These are phyloP conservation scores for Euphydryas editha DNA, from an alignment of 2,888 invertebrate species.

Conservation along the genomic window DNA sequence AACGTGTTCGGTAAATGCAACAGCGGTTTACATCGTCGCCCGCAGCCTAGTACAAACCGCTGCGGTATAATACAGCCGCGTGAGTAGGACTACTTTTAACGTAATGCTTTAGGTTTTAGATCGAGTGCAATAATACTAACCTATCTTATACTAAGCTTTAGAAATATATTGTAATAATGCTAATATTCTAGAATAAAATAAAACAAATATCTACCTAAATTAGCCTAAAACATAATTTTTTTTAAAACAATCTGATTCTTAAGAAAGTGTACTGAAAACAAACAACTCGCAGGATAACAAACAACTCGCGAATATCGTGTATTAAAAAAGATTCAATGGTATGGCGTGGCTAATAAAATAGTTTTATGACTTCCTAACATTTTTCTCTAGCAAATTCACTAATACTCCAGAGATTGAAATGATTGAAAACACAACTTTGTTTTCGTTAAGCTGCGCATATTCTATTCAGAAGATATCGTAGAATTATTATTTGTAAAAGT, in stretches of 20 bases:
- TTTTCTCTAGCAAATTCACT: too few relatives aligned
- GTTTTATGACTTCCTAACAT: too few relatives aligned
- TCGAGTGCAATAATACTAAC: neutral
- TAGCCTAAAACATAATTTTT: too few relatives aligned
- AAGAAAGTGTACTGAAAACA: too few relatives aligned
- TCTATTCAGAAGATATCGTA: neutral
- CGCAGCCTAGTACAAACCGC: conserved; percentile 51
- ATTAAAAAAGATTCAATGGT: too few relatives aligned
- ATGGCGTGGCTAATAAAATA: too few relatives aligned
- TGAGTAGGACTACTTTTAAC: conserved; percentile 56
- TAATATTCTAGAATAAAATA: neutral
- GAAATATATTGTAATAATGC: neutral
- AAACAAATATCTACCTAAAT: too few relatives aligned
- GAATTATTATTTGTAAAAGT: neutral
- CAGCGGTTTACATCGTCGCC: conserved; percentile 31
- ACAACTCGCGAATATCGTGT: too few relatives aligned
- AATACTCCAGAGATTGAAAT: neutral
- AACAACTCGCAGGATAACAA: too few relatives aligned
- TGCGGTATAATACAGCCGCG: conserved; percentile 55
- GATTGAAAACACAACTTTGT: neutral
- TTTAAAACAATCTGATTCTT: too few relatives aligned
- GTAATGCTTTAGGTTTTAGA: conserved; percentile 23
- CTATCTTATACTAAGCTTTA: neutral
- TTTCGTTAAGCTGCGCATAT: too few relatives aligned
- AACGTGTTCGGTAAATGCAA: conserved; percentile 31